Evolutionary conservation across 2,113 vertebrate species (phyloP).

Genomic region (Urocolius indicus): DNA sequence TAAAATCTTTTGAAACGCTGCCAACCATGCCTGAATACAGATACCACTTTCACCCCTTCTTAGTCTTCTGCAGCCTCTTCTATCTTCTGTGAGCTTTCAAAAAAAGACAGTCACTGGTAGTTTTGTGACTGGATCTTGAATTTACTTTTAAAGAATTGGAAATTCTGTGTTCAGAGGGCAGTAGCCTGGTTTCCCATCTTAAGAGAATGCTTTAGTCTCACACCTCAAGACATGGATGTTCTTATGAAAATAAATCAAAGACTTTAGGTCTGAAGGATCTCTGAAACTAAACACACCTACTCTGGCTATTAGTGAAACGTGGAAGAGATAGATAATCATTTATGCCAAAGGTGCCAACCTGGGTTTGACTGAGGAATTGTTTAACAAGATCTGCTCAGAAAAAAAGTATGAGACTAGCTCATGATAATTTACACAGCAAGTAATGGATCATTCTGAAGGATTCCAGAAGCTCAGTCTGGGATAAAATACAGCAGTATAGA

Average conservation of each 20-base stretch:
- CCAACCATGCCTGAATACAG: neutral
- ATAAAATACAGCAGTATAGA: constrained; percentile 2
- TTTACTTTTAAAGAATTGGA: neutral
- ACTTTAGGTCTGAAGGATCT: neutral
- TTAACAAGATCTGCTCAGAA: neutral
- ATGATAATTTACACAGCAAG: neutral
- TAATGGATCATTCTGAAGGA: neutral
- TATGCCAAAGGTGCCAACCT: neutral
- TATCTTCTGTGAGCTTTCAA: neutral
- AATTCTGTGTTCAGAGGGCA: neutral
- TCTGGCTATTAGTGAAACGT: neutral
- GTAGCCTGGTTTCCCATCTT: neutral
- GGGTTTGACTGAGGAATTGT: neutral
- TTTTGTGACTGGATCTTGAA: neutral
- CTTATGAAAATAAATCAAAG: neutral
- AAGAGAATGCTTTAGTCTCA: neutral
- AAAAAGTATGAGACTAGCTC: neutral
- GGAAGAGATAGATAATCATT: constrained; percentile 10
- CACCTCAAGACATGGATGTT: neutral
- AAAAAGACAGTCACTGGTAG: neutral
- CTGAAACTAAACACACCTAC: neutral
- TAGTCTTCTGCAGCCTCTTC: neutral
- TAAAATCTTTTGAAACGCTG: neutral
- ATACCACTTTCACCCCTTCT: neutral
- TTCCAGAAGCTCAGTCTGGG: neutral